Conservation (phyloP, 2,888 invertebrate species). For the Rhamphomyia laevipes region DNA sequence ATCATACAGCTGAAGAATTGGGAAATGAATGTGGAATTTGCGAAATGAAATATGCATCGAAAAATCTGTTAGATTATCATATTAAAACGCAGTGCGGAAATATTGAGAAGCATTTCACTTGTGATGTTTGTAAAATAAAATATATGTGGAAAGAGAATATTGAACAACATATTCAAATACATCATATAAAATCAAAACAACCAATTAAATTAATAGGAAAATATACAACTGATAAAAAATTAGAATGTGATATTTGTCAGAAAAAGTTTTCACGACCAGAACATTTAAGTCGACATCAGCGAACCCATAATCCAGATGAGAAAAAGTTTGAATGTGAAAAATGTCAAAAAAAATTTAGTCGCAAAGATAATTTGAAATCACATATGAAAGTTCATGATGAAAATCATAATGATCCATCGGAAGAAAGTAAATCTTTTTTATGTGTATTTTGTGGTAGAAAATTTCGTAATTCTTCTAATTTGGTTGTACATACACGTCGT, state of each 20-base stretch:
- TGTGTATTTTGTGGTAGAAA: slow-evolving; percentile 49
- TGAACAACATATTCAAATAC: slow-evolving; percentile 21
- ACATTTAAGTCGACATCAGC: slow-evolving; percentile 50
- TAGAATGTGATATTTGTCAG: slow-evolving; percentile 50
- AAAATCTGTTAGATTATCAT: slow-evolving; percentile 43
- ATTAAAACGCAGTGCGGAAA: slow-evolving; percentile 36
- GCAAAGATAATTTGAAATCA: slow-evolving; percentile 47
- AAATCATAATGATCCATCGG: neutral
- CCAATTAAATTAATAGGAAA: neutral
- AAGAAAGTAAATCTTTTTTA: slow-evolving; percentile 30
- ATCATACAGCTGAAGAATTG: slow-evolving; percentile 38
- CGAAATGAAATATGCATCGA: slow-evolving; percentile 41
- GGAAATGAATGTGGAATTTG: slow-evolving; percentile 43
- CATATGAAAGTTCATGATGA: slow-evolving; percentile 46
- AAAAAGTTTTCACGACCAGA: slow-evolving; percentile 53
- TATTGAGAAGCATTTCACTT: slow-evolving; percentile 25
- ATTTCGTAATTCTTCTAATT: slow-evolving; percentile 48
- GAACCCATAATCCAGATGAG: slow-evolving; percentile 45
- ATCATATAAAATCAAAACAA: slow-evolving; percentile 18
- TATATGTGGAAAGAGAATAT: slow-evolving; percentile 35
- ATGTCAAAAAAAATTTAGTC: slow-evolving; percentile 46
- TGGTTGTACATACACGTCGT: slow-evolving; percentile 53
- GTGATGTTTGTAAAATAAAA: slow-evolving; percentile 27
- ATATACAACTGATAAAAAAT: slow-evolving; percentile 26
- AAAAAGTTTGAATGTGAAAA: slow-evolving; percentile 44